Evolutionary conservation across 2,797 vertebrate genomes (phyloP).

Genomic region (Cyprinodon diabolis): DNA sequence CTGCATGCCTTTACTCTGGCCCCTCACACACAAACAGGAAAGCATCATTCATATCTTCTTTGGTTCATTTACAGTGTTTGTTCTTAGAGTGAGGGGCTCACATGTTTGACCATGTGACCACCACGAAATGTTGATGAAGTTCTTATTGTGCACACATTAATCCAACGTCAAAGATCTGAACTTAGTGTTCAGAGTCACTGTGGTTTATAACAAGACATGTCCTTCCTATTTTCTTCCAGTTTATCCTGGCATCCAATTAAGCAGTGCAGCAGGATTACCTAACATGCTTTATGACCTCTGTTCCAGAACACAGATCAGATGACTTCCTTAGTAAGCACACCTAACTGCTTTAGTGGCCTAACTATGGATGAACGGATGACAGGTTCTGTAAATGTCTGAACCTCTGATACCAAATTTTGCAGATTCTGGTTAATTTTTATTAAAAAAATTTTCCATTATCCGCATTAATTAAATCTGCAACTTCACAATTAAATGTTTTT

Average conservation of each 20-base stretch:
- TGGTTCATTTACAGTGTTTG: constrained; percentile 7
- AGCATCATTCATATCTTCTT: constrained; percentile 20
- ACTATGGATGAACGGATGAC: background rate
- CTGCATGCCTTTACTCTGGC: constrained; percentile 19
- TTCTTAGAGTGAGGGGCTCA: constrained; percentile 20
- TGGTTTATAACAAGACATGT: constrained; percentile 16
- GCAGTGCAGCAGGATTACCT: constrained; percentile 52
- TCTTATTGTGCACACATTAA: background rate
- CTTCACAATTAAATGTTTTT: too few relatives aligned
- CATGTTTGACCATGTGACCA: constrained; percentile 16
- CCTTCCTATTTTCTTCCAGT: constrained; percentile 62
- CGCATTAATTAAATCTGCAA: too few relatives aligned
- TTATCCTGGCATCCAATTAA: constrained; percentile 74
- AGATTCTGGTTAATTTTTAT: background rate
- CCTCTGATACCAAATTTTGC: background rate
- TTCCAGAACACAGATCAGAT: constrained; percentile 41
- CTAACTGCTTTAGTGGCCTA: constrained; percentile 20
- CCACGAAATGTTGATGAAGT: background rate
- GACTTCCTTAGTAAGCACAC: constrained; percentile 34
- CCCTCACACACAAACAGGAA: constrained; percentile 29
- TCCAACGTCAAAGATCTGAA: background rate
- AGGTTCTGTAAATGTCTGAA: background rate
- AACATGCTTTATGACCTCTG: constrained; percentile 20
- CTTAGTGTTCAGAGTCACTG: background rate
- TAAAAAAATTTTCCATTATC: too few relatives aligned